Base-by-base conservation (phyloP, 2,888 invertebrate genomes). In the Machimus rusticus region DNA sequence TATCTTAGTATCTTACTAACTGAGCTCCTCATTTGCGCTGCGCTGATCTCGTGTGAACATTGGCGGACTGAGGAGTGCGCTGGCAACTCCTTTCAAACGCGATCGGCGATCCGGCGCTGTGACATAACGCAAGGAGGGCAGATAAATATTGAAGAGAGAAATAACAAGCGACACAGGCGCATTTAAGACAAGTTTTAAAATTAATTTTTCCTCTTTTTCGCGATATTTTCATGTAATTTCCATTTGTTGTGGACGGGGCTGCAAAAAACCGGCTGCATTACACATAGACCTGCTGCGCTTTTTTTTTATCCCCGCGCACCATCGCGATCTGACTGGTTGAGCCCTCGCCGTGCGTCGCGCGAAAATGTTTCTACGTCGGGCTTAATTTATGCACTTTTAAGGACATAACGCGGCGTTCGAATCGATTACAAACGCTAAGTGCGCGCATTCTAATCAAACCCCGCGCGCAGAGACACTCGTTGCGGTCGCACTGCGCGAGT, bases 221-320 rank as follows among this genome's bases (percentile, higher is more conserved):
- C 79, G 79, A 79, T 79, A 79, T 79, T 79, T 79, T 79, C 79
- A 79, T 79, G 79, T 79, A 79, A 79, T 79, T 79, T 79, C 79
- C 79, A 79, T 79, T 79, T 79, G 79, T 79, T 79, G 79, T 34
- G 66, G 28, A 12, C 28, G 66, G 3, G 57, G 8, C 19, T 28
- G 51, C 46, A 79, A 46, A 79, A 79, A 79, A 79, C 46, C 79
- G 19, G 79, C 28, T 46, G 46, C 28, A 78, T 46, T 78, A 78
- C 78, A 78, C 51, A 66, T 28, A 66, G 66, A 9, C 28, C 28
- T 28, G 66, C 28, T 79, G 46, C 28, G 23, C 19, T 79, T 28
- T 46, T 79, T 79, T 28, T 79, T 79, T 46, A 2, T 4, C 31
- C 51, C 0, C 46, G 43, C 34, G 12, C 76, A n/a, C 37, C 28